Evolutionary conservation across 2,888 invertebrate species (phyloP).

Genomic region (Campoplex capitator): DNA sequence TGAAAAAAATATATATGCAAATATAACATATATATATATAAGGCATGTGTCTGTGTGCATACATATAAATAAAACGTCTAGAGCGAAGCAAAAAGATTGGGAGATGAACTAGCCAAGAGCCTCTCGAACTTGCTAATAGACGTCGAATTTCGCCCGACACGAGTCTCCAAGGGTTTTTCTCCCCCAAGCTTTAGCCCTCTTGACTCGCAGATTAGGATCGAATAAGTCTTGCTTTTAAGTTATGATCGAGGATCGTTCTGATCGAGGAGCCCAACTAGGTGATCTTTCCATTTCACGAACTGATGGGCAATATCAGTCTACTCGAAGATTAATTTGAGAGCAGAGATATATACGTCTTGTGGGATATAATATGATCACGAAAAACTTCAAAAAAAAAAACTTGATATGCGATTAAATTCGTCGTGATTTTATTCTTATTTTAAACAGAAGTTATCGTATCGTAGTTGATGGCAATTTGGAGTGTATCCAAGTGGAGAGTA

Average conservation of each 20-base stretch:
- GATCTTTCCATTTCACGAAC: constrained; percentile 42
- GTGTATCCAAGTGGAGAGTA: not conserved
- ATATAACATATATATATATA: not conserved
- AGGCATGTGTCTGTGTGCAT: not conserved
- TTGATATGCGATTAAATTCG: constrained; percentile 5
- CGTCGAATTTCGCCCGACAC: constrained; percentile 68
- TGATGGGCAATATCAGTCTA: not conserved
- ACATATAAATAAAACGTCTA: constrained; percentile 33
- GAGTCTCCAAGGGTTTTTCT: constrained; percentile 51
- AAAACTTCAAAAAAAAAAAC: not conserved
- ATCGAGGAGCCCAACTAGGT: constrained; percentile 1
- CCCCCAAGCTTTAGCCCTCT: constrained; percentile 30
- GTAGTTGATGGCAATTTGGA: not conserved
- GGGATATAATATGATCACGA: not conserved
- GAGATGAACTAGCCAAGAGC: constrained; percentile 56
- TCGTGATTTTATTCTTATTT: not conserved
- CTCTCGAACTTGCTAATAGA: constrained; percentile 74
- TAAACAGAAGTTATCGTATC: not conserved
- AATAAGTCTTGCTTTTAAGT: constrained; percentile 37
- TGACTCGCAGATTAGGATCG: constrained; percentile 55
- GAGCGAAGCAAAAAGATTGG: constrained; percentile 59
- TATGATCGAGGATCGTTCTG: constrained; percentile 4
- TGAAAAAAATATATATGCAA: constrained; percentile 5
- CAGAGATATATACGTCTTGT: not conserved
- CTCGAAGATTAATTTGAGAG: constrained; percentile 9